Evolutionary conservation across 2,797 vertebrate species (phyloP).

Genomic region (Echeneis naucrates): DNA sequence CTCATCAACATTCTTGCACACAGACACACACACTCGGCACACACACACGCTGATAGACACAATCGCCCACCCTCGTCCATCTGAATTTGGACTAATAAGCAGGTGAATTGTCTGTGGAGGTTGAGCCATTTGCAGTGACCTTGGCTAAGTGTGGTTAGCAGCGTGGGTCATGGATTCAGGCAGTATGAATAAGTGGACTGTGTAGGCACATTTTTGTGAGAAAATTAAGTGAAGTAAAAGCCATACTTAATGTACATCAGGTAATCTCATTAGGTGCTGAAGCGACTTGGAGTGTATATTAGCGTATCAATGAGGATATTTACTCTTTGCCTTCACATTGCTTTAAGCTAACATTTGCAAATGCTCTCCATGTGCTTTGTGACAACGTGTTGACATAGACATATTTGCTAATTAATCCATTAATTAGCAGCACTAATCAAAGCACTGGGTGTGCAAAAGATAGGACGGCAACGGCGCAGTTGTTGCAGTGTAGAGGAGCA

Average conservation of each 20-base stretch:
- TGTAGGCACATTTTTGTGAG: slow-evolving; percentile 45
- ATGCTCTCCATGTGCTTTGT: slow-evolving; percentile 50
- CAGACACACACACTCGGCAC: slow-evolving; percentile 2
- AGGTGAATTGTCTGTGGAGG: slow-evolving; percentile 72
- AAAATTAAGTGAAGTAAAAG: slow-evolving; percentile 48
- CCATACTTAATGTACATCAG: slow-evolving; percentile 14
- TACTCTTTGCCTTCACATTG: slow-evolving; percentile 32
- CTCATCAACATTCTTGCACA: slow-evolving; percentile 34
- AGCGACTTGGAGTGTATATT: slow-evolving; percentile 40
- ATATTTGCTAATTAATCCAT: slow-evolving; percentile 65
- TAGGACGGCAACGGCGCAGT: slow-evolving; percentile 1
- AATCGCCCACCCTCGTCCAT: slow-evolving; percentile 53
- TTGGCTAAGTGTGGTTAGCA: slow-evolving; percentile 67
- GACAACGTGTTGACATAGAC: slow-evolving; percentile 63
- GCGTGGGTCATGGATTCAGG: slow-evolving; percentile 41
- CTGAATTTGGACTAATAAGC: slow-evolving; percentile 77
- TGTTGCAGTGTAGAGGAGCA: slow-evolving; percentile 19
- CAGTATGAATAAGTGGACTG: slow-evolving; percentile 52
- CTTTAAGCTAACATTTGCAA: slow-evolving; percentile 29
- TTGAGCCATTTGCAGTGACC: slow-evolving; percentile 70
- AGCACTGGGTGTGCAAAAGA: slow-evolving; percentile 41
- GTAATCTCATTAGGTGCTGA: slow-evolving; percentile 39
- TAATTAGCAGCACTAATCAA: slow-evolving; percentile 64
- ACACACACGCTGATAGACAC: slow-evolving; percentile 22
- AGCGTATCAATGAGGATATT: slow-evolving; percentile 51